A percentile compares a stretch with the other conserved stretches of the same genome.
Conservation (phyloP, 2,888 invertebrate species). For the Lithophane leautieri region DNA sequence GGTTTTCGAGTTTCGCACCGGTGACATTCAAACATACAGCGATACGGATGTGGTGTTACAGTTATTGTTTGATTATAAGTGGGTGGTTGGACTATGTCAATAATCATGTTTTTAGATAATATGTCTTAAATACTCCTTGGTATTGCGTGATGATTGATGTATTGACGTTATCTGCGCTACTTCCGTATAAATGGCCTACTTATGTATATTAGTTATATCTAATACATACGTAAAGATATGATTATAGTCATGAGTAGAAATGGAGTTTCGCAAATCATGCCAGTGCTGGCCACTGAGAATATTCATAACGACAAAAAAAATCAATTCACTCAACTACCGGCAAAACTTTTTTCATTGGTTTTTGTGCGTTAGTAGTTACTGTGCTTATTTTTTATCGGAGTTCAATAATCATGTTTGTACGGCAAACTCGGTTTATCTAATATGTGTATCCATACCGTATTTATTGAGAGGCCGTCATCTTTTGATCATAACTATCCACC, state of each 20-base stretch:
- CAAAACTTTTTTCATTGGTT: not conserved
- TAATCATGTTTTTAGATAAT: not conserved
- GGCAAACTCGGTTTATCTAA: no score
- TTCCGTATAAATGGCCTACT: conserved; percentile 14
- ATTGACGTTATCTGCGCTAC: not conserved
- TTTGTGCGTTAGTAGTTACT: not conserved
- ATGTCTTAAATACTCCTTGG: not conserved
- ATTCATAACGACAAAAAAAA: not conserved
- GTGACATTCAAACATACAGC: conserved; percentile 78
- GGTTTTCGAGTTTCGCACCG: conserved; percentile 73
- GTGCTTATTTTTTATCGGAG: not conserved
- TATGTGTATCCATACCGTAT: not conserved
- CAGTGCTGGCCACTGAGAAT: not conserved
- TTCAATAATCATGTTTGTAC: not conserved
- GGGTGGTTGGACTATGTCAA: conserved; percentile 21
- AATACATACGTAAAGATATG: not conserved
- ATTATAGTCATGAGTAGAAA: not conserved
- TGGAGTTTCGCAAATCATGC: not conserved
- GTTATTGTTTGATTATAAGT: conserved; percentile 50
- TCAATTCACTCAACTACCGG: not conserved
- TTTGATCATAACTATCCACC: not conserved
- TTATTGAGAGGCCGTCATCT: not conserved
- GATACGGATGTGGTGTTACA: conserved; percentile 76
- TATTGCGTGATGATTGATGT: not conserved
- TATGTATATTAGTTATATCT: not conserved